Conservation (phyloP, 2,888 invertebrate species). For the Harpagoxenus sublaevis region DNA sequence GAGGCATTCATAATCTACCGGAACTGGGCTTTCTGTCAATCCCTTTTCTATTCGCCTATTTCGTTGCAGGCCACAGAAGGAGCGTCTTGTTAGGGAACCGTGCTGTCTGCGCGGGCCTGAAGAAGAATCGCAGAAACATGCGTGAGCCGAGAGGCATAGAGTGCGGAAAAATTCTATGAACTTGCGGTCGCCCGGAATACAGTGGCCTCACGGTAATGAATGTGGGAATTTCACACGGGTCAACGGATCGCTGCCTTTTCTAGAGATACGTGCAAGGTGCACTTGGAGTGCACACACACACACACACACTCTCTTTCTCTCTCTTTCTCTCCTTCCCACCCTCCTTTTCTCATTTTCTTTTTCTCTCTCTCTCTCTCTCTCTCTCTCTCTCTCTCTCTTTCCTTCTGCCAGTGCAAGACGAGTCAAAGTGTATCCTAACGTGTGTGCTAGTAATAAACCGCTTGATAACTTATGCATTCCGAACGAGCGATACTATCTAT, state of each 20-base stretch:
- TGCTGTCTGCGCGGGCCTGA: conserved; percentile 23
- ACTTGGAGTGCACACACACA: conserved; percentile 63
- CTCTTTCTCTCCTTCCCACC: background rate
- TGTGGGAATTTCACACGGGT: conserved; percentile 79
- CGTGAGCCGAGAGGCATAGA: conserved; percentile 57
- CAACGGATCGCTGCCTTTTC: conserved; percentile 78
- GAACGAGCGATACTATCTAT: conserved; percentile 73
- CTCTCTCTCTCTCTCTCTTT: background rate
- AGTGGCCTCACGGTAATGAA: conserved; percentile 75
- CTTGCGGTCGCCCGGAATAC: conserved; percentile 76
- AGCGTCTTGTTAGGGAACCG: background rate
- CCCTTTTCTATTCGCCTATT: background rate
- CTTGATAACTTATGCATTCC: conserved; percentile 77
- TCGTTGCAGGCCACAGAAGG: conserved; percentile 5
- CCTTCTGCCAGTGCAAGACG: conserved; percentile 57
- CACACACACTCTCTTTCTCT: background rate
- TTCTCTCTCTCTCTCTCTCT: background rate
- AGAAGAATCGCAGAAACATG: conserved; percentile 72
- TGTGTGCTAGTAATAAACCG: conserved; percentile 74
- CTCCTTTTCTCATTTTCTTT: conserved; percentile 44
- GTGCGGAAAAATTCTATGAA: conserved; percentile 73
- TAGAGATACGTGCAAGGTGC: conserved; percentile 71
- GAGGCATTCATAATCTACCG: background rate
- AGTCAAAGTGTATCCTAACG: conserved; percentile 66
- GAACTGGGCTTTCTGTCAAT: background rate